Evolutionary conservation across 2,888 invertebrate species (phyloP).

Genomic region (Thymelicus sylvestris): DNA sequence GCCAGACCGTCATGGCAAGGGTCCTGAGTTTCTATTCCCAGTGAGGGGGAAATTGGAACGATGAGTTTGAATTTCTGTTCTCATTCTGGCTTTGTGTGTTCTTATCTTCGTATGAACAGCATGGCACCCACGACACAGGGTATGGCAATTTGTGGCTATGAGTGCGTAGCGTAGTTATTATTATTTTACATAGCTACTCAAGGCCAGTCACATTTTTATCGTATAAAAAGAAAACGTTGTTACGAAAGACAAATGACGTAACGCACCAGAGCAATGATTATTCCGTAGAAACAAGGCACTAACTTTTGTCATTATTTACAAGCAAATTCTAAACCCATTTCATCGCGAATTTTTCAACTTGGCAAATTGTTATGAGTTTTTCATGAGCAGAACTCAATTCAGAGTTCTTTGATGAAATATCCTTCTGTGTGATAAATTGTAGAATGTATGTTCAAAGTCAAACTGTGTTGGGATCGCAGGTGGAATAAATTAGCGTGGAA

Average conservation of each 20-base stretch:
- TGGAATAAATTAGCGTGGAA: conserved; percentile 76
- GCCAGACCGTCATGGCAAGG: too few relatives aligned
- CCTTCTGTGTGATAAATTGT: conserved; percentile 24
- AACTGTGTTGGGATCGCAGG: conserved; percentile 66
- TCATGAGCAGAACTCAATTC: conserved; percentile 34
- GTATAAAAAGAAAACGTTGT: background rate
- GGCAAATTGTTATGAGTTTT: conserved; percentile 26
- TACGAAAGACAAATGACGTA: background rate
- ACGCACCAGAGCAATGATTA: conserved; percentile 4
- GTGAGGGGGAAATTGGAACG: too few relatives aligned
- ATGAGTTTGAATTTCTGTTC: too few relatives aligned
- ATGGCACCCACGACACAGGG: too few relatives aligned
- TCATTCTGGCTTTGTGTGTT: too few relatives aligned
- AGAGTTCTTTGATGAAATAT: conserved; percentile 27
- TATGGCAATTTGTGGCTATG: too few relatives aligned
- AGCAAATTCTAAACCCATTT: conserved; percentile 27
- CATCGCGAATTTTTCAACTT: background rate
- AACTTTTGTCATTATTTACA: conserved; percentile 34
- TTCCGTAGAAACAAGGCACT: conserved; percentile 5
- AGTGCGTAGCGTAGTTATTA: too few relatives aligned
- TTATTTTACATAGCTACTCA: too few relatives aligned
- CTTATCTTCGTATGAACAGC: too few relatives aligned
- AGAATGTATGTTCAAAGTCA: conserved; percentile 57
- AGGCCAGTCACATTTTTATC: background rate
- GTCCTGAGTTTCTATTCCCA: too few relatives aligned